Evolutionary conservation across 2,113 vertebrate species (phyloP).

Genomic region (Butorides virescens): DNA sequence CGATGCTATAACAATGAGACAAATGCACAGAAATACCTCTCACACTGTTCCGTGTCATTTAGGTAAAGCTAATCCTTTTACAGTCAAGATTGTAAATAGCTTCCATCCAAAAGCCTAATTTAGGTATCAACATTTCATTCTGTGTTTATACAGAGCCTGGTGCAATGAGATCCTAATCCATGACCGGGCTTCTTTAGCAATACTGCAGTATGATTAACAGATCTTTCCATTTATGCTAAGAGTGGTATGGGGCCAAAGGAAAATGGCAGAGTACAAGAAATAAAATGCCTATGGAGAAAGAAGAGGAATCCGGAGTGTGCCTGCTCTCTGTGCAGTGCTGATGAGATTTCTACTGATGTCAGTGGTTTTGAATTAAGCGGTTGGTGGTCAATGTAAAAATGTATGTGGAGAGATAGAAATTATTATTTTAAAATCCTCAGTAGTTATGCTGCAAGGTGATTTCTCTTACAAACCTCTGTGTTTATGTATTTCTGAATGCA

Average conservation of each 20-base stretch:
- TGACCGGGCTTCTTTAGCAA: neutral
- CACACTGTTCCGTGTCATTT: neutral
- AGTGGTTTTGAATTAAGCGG: neutral
- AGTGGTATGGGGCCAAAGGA: neutral
- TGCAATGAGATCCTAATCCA: neutral
- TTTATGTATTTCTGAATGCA: neutral
- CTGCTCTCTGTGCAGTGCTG: neutral
- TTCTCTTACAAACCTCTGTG: neutral
- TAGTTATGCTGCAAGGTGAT: neutral
- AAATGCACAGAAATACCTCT: neutral
- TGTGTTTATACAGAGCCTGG: neutral
- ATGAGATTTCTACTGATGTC: neutral
- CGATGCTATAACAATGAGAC: neutral
- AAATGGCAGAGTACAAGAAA: neutral
- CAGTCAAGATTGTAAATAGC: neutral
- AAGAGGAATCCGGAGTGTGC: neutral
- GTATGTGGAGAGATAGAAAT: neutral
- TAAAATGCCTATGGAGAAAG: neutral
- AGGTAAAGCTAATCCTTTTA: constrained; percentile 48
- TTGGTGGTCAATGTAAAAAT: neutral
- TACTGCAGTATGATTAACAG: neutral
- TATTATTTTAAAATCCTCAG: neutral
- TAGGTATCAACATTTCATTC: constrained; percentile 13
- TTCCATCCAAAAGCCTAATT: constrained; percentile 26
- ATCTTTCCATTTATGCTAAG: neutral